Conservation (phyloP, 2,888 invertebrate species). For the Parasteatoda lunata region DNA sequence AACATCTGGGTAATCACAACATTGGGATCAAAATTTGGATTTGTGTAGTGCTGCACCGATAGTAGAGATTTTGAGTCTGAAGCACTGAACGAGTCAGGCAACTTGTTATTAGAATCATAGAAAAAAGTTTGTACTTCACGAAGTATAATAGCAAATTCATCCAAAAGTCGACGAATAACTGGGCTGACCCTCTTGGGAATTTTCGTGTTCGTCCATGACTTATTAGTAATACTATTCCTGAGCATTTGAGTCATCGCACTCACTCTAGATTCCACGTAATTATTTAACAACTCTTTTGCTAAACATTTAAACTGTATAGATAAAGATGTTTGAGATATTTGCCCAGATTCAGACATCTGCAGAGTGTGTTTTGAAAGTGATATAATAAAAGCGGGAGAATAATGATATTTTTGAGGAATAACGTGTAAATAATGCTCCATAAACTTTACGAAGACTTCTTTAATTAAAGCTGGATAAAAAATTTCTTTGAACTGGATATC, state of each 20-base stretch:
- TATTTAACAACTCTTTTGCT: conserved; percentile 9
- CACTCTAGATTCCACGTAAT: conserved; percentile 1
- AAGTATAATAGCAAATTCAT: conserved; percentile 19
- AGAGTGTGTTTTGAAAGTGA: conserved; percentile 9
- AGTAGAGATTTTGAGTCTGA: background rate
- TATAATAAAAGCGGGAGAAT: background rate
- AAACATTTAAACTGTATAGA: background rate
- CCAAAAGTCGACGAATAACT: conserved; percentile 22
- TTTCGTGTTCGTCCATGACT: conserved; percentile 38
- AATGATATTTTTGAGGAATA: background rate
- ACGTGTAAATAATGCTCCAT: conserved; percentile 1
- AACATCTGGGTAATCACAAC: background rate
- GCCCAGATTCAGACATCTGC: background rate
- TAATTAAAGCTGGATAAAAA: conserved; percentile 26
- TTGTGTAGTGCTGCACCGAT: background rate
- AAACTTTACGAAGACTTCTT: conserved; percentile 35
- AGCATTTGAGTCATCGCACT: conserved; percentile 21
- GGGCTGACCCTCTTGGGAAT: conserved; percentile 37
- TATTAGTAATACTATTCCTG: conserved; percentile 30
- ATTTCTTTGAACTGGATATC: conserved; percentile 28
- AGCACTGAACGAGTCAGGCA: background rate
- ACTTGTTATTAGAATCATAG: background rate
- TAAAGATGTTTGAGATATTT: too few species aligned
- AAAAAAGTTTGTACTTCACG: conserved; percentile 15
- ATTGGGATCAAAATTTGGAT: background rate